phyloP scores from a whole-genome alignment of 2,797 vertebrate genomes.

The Carduelis carduelis region DNA sequence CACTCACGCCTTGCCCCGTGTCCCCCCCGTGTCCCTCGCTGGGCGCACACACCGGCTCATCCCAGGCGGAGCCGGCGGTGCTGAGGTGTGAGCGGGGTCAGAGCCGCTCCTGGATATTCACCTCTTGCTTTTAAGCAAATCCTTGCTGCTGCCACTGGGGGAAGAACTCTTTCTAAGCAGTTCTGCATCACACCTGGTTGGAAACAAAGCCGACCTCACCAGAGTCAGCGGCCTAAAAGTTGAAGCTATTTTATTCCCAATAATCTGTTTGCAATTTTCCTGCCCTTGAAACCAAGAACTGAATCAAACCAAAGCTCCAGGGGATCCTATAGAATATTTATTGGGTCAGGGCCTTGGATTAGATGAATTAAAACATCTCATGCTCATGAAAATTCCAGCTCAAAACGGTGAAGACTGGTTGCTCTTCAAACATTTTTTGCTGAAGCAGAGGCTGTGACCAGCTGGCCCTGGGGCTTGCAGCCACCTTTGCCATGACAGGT shows the following conservation, averaged over 20 bases:
- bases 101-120: not conserved
- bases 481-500: not conserved
- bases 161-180: slow-evolving; percentile 9
- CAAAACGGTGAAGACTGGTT: fast-evolving
- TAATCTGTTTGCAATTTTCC: slow-evolving; percentile 66
- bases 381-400: not conserved
- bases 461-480: not conserved
- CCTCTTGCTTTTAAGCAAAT: not conserved
- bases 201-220: not conserved
- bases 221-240: slow-evolving; percentile 42
- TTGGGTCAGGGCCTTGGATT: not conserved
- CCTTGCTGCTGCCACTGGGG: not conserved
- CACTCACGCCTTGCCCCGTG: too few relatives aligned
- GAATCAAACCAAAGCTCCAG: slow-evolving; percentile 11
- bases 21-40: too few relatives aligned
- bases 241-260: slow-evolving; percentile 48
- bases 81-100: not conserved
- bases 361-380: not conserved
- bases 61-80: not conserved
- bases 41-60: fast-evolving
- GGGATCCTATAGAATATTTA: slow-evolving; percentile 27
- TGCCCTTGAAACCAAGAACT: slow-evolving; percentile 24
- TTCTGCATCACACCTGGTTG: slow-evolving; percentile 26
- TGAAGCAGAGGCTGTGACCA: not conserved
- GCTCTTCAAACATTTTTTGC: not conserved